Base-by-base conservation (phyloP, 64 coral and sea anemone species). In the Acropora tenuis region DNA sequence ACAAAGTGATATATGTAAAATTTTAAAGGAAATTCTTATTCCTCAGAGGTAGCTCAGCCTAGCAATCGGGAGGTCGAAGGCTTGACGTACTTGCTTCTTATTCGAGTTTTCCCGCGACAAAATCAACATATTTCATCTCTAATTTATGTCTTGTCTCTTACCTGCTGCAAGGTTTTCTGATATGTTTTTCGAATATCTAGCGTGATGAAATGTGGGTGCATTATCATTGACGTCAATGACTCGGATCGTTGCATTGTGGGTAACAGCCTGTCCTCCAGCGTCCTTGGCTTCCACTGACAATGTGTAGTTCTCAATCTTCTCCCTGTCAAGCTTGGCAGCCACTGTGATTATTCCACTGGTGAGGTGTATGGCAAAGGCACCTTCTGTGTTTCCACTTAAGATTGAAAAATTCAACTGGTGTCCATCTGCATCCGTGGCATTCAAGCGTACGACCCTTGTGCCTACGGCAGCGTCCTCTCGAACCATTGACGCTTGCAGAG, bases 191-290 rank as follows among this genome's bases (percentile, higher is more conserved):
- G 92, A 19, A 80, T 94, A 97, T 15, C 79, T 86, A 7, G 20
- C 30, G 2, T 88, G 9, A 30, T 50, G 17, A 67, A 97, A 97
- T 1, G 8, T n/a, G 5, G 97, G 97, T 0, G 94, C 78, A 47
- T 99, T 99, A 50, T 99, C 97, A 55, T 99, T 99, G 11, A 93
- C 94, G 69, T 99, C 97, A n/a, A 78, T 69, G 3, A 99, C 81
- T 18, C 66, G 43, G 4, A 99, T 85, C 7, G 84, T 81, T 40
- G 93, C 80, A 90, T 99, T 93, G 41, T 90, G 84, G n/a, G 41
- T 90, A 43, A 87, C 92, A n/a, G 80, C 93, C 8, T 91, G 78
- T n/a, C 81, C 86, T 65, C 83, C 87, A 1, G 63, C 50, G 40
- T 99, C 97, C 0, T 61, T 91, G 16, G 89, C 97, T 79, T 84